These are phyloP conservation scores for Noctua pronuba DNA, from an alignment of 2,888 invertebrate genomes.

Conservation along the genomic window DNA sequence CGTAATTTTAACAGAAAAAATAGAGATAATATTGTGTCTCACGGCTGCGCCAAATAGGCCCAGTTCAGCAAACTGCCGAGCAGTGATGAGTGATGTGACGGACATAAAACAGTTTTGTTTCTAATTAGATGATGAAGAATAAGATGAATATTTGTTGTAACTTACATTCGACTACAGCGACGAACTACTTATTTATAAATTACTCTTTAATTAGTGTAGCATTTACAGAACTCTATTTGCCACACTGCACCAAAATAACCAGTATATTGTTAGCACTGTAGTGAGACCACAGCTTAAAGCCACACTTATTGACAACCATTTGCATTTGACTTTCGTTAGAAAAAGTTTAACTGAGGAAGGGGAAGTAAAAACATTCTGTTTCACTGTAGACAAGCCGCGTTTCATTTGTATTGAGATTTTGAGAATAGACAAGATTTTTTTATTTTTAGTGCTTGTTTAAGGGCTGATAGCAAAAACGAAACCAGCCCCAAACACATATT, in stretches of 20 bases:
- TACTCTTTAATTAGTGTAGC: background rate
- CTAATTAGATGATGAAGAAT: too few relatives aligned
- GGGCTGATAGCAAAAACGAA: too few relatives aligned
- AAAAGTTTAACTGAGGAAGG: constrained; percentile 35
- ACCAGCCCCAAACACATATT: background rate
- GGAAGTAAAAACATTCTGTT: constrained; percentile 39
- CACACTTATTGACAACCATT: constrained; percentile 41
- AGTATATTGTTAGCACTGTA: background rate
- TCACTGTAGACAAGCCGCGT: constrained; percentile 12
- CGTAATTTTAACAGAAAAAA: too few relatives aligned
- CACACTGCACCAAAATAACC: background rate
- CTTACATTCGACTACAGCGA: background rate
- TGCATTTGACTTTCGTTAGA: constrained; percentile 46
- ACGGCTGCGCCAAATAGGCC: too few relatives aligned
- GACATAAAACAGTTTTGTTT: too few relatives aligned
- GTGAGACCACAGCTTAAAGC: constrained; percentile 22
- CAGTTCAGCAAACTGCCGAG: too few relatives aligned
- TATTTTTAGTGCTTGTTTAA: background rate
- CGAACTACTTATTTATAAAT: constrained; percentile 3
- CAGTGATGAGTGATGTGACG: too few relatives aligned
- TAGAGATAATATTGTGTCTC: too few relatives aligned
- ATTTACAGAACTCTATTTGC: background rate
- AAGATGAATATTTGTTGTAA: background rate
- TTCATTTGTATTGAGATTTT: constrained; percentile 23
- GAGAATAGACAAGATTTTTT: background rate